These are phyloP conservation scores for Drosophila azteca DNA, from an alignment of 1,140 invertebrate species.

Conservation along the genomic window DNA sequence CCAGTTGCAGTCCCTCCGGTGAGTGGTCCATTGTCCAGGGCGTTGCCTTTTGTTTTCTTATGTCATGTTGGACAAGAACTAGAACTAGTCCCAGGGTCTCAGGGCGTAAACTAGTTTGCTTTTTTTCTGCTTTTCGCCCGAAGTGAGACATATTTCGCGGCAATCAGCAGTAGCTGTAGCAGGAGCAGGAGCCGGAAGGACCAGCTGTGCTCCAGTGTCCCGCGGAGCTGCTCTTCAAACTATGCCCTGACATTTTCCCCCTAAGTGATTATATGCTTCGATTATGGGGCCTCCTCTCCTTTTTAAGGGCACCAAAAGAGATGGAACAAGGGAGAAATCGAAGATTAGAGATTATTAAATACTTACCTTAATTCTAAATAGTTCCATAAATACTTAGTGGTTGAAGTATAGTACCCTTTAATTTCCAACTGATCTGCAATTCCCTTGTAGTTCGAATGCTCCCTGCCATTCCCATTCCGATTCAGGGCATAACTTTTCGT, in stretches of 20 bases:
- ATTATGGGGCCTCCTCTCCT: slow-evolving; percentile 6
- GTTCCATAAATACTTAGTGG: too few relatives aligned
- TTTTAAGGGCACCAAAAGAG: too few relatives aligned
- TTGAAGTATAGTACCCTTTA: too few relatives aligned
- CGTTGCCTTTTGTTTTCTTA: slow-evolving; percentile 41
- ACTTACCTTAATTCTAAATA: too few relatives aligned
- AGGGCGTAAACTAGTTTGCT: slow-evolving; percentile 35
- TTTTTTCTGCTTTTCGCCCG: background rate
- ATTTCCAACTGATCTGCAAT: too few relatives aligned
- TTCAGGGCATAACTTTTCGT: too few relatives aligned
- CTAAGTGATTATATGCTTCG: slow-evolving; percentile 30
- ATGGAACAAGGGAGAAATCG: too few relatives aligned
- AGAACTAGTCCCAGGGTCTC: background rate
- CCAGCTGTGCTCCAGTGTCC: slow-evolving; percentile 31
- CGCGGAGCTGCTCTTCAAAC: background rate
- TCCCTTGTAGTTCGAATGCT: too few relatives aligned
- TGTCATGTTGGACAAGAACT: slow-evolving; percentile 46
- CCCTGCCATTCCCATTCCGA: too few relatives aligned
- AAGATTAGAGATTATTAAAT: too few relatives aligned
- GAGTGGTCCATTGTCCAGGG: slow-evolving; percentile 10
- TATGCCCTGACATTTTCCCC: too few relatives aligned
- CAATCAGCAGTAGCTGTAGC: slow-evolving; percentile 12
- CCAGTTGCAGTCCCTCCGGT: too few relatives aligned
- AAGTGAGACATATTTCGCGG: slow-evolving; percentile 45
- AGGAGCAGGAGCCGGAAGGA: background rate